Conservation (phyloP, 2,888 invertebrate species). For the Didymodactylos carnosus region DNA sequence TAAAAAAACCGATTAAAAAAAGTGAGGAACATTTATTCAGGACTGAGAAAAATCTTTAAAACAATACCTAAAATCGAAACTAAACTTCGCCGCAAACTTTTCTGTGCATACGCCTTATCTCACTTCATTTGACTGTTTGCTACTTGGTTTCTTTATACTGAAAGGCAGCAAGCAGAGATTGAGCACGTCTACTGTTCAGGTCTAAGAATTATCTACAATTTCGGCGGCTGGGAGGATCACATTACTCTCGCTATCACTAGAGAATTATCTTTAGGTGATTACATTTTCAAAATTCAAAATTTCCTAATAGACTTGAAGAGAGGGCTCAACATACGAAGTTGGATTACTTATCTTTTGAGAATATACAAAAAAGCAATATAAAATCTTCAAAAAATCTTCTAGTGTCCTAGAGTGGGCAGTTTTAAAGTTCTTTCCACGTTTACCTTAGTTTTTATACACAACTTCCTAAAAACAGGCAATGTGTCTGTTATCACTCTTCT, state of each 20-base stretch:
- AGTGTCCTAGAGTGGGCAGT: background rate
- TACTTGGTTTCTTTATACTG: background rate
- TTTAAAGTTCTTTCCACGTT: background rate
- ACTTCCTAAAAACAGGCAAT: no score
- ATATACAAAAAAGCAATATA: background rate
- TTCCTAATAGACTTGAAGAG: background rate
- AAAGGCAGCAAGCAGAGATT: background rate
- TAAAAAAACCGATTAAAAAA: background rate
- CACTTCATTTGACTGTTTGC: background rate
- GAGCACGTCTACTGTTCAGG: background rate
- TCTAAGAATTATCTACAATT: background rate
- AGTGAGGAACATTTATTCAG: background rate
- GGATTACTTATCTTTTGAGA: background rate
- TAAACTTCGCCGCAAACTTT: background rate
- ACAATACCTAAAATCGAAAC: no score
- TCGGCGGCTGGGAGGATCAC: background rate
- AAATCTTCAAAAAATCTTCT: background rate
- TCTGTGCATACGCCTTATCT: background rate
- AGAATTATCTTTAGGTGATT: background rate
- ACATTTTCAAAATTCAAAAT: background rate
- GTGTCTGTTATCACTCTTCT: no score
- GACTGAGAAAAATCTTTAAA: no score
- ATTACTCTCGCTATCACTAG: no score
- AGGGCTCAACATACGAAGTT: background rate
- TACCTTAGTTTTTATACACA: no score